phyloP scores from a whole-genome alignment of 2,113 vertebrate genomes.

The Jaculus jaculus region DNA sequence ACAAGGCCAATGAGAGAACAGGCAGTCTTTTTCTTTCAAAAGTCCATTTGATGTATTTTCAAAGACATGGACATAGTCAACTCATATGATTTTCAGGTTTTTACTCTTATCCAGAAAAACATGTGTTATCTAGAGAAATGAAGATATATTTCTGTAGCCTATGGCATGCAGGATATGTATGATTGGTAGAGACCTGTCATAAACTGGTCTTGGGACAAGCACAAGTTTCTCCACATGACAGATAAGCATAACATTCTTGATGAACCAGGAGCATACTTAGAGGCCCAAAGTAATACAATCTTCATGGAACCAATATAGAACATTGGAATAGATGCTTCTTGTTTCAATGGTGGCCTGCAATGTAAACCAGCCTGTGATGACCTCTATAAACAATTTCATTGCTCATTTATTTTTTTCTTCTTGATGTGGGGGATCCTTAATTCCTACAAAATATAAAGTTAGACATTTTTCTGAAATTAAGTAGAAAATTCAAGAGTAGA shows the following conservation, averaged over 20 bases:
- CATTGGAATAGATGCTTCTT: not conserved
- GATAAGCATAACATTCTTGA: not conserved
- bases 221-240: not conserved
- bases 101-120: not conserved
- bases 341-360: not conserved
- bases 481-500: not conserved
- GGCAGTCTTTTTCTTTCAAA: not conserved
- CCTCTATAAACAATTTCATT: not conserved
- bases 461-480: not conserved
- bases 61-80: not conserved
- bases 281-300: not conserved
- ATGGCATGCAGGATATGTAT: not conserved
- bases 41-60: not conserved
- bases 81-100: not conserved
- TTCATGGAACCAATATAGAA: rapidly evolving
- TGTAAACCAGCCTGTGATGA: not conserved
- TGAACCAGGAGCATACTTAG: not conserved
- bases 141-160: not conserved
- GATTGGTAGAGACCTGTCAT: not conserved
- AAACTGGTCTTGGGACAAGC: not conserved
- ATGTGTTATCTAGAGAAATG: not conserved
- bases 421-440: not conserved
- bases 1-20: not conserved
- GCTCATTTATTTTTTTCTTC: not conserved
- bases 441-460: not conserved